Evolutionary conservation across 2,113 vertebrate genomes (phyloP).

Genomic region (Zootoca vivipara): DNA sequence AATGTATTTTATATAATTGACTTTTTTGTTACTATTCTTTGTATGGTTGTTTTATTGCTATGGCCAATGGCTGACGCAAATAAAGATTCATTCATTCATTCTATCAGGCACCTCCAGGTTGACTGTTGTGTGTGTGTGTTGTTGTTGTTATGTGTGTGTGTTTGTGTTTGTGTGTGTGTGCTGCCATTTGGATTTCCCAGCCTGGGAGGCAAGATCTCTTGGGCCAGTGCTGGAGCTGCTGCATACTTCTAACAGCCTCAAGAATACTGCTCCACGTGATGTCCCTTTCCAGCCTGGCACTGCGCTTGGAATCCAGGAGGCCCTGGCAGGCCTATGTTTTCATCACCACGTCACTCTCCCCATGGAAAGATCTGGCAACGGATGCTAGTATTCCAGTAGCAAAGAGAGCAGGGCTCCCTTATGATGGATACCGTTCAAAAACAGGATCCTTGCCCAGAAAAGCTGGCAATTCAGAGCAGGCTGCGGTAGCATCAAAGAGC

Average conservation of each 20-base stretch:
- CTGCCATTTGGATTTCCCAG: not conserved
- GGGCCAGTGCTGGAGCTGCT: not conserved
- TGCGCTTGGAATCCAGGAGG: not conserved
- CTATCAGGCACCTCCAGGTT: too few relatives aligned
- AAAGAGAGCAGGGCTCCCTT: not conserved
- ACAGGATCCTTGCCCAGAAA: not conserved
- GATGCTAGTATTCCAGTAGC: not conserved
- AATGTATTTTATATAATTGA: too few relatives aligned
- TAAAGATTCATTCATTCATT: too few relatives aligned
- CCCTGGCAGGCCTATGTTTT: not conserved
- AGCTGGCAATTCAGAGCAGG: not conserved
- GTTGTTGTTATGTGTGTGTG: not conserved
- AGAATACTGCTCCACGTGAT: too few relatives aligned
- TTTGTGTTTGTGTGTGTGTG: not conserved
- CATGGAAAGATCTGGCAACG: not conserved
- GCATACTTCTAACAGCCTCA: not conserved
- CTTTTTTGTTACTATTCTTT: too few relatives aligned
- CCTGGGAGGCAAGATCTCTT: not conserved
- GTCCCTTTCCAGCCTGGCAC: not conserved
- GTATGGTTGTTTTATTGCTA: too few relatives aligned
- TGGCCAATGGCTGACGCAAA: too few relatives aligned
- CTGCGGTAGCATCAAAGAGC: not conserved
- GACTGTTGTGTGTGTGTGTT: too few relatives aligned
- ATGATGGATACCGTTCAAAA: not conserved
- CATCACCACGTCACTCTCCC: not conserved